Percentiles rank a stretch among this genome's conserved stretches.
These are phyloP conservation scores for Drosophila paucipuncta DNA, from an alignment of 2,888 invertebrate species.

Conservation along the genomic window DNA sequence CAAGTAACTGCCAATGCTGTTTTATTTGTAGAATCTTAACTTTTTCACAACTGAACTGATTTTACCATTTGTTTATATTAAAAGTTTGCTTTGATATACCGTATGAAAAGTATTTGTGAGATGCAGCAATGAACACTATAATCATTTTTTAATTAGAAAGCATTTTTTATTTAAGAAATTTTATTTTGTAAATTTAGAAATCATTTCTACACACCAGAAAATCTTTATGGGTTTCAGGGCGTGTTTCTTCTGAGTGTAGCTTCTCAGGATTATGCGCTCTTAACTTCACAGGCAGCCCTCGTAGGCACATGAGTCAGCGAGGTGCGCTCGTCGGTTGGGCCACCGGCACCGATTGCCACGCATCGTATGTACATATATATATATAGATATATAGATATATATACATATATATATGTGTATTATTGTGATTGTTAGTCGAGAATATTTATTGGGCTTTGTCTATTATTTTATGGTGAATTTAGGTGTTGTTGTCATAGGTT, in stretches of 20 bases:
- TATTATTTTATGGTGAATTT: conserved; percentile 31
- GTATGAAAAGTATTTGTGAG: not conserved
- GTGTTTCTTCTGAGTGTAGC: not conserved
- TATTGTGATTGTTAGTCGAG: conserved; percentile 23
- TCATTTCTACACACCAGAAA: not conserved
- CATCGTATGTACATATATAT: conserved; percentile 28
- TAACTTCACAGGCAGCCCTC: conserved; percentile 27
- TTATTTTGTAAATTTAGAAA: not conserved
- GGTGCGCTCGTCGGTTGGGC: conserved; percentile 20
- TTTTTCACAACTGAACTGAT: not conserved
- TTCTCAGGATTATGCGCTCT: not conserved
- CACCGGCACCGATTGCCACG: conserved; percentile 74
- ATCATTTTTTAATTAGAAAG: not conserved
- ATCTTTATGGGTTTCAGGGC: not conserved
- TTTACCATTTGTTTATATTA: not conserved
- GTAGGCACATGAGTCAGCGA: conserved; percentile 24
- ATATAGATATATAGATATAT: not conserved
- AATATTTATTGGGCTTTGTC: conserved; percentile 53
- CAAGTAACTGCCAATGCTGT: not conserved
- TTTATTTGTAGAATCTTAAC: not conserved
- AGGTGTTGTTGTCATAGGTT: conserved; percentile 80
- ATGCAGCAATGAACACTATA: not conserved
- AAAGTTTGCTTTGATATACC: not conserved
- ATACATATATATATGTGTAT: not conserved
- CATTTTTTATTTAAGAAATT: not conserved